Evolutionary conservation across 2,888 invertebrate genomes (phyloP), one percentile per base, ranked within the genome.

Genomic region (Polyommatus icarus): DNA sequence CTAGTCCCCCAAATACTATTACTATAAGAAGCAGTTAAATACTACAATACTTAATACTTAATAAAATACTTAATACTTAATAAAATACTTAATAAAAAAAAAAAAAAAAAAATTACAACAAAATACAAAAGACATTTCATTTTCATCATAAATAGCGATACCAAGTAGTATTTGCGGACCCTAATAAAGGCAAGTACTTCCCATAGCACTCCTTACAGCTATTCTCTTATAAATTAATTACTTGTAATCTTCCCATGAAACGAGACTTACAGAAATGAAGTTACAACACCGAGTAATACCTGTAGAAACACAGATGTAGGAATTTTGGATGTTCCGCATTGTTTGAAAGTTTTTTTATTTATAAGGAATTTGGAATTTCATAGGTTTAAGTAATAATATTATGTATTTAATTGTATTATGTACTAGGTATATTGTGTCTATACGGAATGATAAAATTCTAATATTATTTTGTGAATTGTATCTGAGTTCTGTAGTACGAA

Each of bases 171-270:
- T 83, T 83, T 80, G 18, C 54, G 50, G 84, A 88, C 91, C 89
- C 88, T 85, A 80, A 88, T 87, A 89, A 89, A 86, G 82, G 79
- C 81, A 81, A 83, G 84, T 87, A 87, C 92, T 91, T 89, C 88
- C 80, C 84, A 81, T 86, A 85, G 88, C 87, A 87, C 86, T 85
- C 86, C 87, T 86, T 85, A 86, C 83, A 86, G 88, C 92, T 91
- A 93, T 93, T 93, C 93, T 93, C 94, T 93, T 94, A 93, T 94
- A 94, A 94, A 94, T 94, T 94, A 94, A 94, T 94, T 93, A 94
- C 93, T 90, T 91, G 93, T 94, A 94, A 94, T 94, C 93, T 93
- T 91, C 93, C 91, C 92, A 88, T 91, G 91, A 90, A 91, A 90
- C 90, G 91, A 89, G 92, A 88, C 91, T 92, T 90, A 91, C 88